Evolutionary conservation across 2,113 vertebrate species (phyloP).

Genomic region (Thunnus maccoyii): DNA sequence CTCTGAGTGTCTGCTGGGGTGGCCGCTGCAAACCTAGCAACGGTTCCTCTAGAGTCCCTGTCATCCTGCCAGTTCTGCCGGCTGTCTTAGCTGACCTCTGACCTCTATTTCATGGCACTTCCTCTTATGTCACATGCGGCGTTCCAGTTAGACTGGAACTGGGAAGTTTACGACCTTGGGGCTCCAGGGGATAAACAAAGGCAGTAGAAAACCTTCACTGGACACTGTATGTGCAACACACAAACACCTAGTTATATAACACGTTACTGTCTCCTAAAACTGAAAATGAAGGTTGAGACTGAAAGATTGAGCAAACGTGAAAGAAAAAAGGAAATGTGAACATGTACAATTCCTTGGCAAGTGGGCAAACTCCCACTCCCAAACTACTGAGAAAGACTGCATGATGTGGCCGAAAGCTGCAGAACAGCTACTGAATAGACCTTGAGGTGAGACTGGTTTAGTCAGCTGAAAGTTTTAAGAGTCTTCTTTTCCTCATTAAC

Average conservation of each 20-base stretch:
- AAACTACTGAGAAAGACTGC: too few species aligned
- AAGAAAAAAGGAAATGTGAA: too few species aligned
- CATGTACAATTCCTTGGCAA: too few species aligned
- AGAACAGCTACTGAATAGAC: too few species aligned
- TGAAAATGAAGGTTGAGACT: too few species aligned
- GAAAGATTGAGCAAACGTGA: too few species aligned
- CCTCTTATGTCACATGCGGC: constrained; percentile 50
- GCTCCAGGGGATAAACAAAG: constrained; percentile 22
- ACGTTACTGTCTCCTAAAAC: background rate
- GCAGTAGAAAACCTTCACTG: background rate
- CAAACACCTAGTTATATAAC: background rate
- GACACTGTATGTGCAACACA: background rate
- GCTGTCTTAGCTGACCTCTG: constrained; percentile 50
- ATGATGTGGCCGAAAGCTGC: too few species aligned
- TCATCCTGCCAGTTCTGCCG: constrained; percentile 35
- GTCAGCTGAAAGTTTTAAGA: background rate
- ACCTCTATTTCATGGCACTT: constrained; percentile 50
- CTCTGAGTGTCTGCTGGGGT: background rate
- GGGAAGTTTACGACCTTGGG: constrained; percentile 44
- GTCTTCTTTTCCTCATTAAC: background rate
- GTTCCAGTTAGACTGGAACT: constrained; percentile 38
- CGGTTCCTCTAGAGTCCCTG: constrained; percentile 16
- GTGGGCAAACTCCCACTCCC: too few species aligned
- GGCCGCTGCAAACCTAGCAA: background rate
- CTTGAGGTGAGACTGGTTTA: too few species aligned